phyloP scores from a whole-genome alignment of 2,888 invertebrate species.

The Lochmaea capreae region DNA sequence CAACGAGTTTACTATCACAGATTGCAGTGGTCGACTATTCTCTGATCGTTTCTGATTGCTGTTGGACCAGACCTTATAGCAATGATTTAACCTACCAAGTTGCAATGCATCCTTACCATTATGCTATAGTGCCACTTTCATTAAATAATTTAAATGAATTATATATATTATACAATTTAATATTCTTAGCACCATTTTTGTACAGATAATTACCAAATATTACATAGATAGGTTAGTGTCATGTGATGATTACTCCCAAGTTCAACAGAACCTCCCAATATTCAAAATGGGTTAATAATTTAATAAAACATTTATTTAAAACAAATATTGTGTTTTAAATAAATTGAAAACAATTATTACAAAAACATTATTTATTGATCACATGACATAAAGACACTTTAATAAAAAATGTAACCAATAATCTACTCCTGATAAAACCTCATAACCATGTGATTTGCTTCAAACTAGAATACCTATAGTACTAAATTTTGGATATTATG shows the following conservation, averaged over 20 bases:
- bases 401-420: conserved; percentile 17
- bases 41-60: too few species aligned
- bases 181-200: too few species aligned
- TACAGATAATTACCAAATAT: too few species aligned
- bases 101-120: too few species aligned
- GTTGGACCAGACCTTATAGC: too few species aligned
- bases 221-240: neutral
- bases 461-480: neutral
- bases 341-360: neutral
- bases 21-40: too few species aligned
- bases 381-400: conserved; percentile 20
- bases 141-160: too few species aligned
- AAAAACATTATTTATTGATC: neutral
- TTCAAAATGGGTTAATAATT: neutral
- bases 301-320: neutral
- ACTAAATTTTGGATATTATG: neutral
- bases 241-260: neutral
- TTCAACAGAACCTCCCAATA: neutral
- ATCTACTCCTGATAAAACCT: conserved; percentile 7
- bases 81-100: too few species aligned
- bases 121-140: too few species aligned
- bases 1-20: too few species aligned
- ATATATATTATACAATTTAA: too few species aligned
- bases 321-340: neutral
- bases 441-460: neutral